Base-by-base conservation (phyloP, 2,113 vertebrate species). In the Mus spicilegus region DNA sequence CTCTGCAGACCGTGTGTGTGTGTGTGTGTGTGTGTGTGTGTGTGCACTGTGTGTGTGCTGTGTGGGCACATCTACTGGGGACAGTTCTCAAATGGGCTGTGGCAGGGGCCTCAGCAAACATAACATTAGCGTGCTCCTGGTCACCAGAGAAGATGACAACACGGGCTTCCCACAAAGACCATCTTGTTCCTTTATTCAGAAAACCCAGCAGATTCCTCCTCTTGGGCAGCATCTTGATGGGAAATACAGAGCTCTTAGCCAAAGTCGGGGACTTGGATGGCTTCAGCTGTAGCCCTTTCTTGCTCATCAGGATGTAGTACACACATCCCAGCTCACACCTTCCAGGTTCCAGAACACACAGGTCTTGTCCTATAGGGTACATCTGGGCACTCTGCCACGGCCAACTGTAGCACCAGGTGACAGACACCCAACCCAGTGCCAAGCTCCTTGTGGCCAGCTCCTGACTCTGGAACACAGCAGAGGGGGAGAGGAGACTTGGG, bases 181-280 rank as follows among this genome's bases (percentile, higher is more conserved):
- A 98, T 11, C 97, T 97, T 0, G 78, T 58, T 58, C 78, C 78
- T 81, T n/a, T n/a, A 22, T n/a, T 19, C 10, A n/a, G 54, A 58
- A 58, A 36, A n/a, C 24, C 51, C 9, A 81, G 33, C 2, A 22
- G 17, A 36, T 81, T n/a, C 19, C 0, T 81, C 33, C 56, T 56
- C 58, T 63, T 63, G 19, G 5, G 33, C 33, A 81, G 54, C 5
- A 22, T 39, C 54, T 58, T 58, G 33, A 56, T 24, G 51, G 19
- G 19, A 54, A 54, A 81, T 6, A 56, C 78, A n/a, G 49, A 49
- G 49, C 49, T 49, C 49, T 56, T 80, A 2, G 10, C 51, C 77
- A 81, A n/a, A n/a, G 78, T 30, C 28, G 17, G 12, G 30, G 14
- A 30, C 46, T 16, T 36, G 51, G 33, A 36, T 22, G 33, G 51